Conservation (phyloP, 2,888 invertebrate species). For the Archaeoteleia sp. region DNA sequence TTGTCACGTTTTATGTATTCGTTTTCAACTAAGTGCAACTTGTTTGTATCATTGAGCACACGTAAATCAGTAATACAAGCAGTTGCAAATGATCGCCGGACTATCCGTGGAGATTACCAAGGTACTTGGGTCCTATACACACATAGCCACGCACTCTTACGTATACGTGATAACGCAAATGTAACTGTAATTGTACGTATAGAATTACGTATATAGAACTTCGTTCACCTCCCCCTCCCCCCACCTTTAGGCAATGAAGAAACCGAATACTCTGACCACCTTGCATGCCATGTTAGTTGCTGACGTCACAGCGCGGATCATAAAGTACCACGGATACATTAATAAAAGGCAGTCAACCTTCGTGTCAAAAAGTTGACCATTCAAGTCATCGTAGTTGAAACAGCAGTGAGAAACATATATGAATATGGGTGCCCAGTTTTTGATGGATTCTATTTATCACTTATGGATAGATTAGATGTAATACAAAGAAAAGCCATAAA, state of each 20-base stretch:
- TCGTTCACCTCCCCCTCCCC: slow-evolving; percentile 18
- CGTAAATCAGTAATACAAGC: slow-evolving; percentile 64
- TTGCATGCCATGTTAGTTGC: slow-evolving; percentile 58
- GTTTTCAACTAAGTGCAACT: slow-evolving; percentile 51
- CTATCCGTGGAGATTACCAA: slow-evolving; percentile 56
- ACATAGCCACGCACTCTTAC: slow-evolving; percentile 41
- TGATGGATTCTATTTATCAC: too few relatives aligned
- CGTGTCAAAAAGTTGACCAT: too few relatives aligned
- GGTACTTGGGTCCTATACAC: slow-evolving; percentile 45
- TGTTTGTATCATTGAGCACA: slow-evolving; percentile 57
- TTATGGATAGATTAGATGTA: too few relatives aligned
- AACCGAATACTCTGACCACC: slow-evolving; percentile 62
- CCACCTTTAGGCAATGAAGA: slow-evolving; percentile 50
- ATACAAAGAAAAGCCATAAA: too few relatives aligned
- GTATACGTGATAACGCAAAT: slow-evolving; percentile 47
- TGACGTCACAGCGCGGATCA: slow-evolving; percentile 56
- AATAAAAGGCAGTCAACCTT: slow-evolving; percentile 37
- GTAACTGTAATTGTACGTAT: slow-evolving; percentile 51
- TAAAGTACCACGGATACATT: slow-evolving; percentile 50
- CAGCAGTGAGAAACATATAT: too few relatives aligned
- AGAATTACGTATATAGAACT: slow-evolving; percentile 49
- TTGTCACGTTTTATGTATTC: slow-evolving; percentile 32
- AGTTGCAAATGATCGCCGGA: slow-evolving; percentile 62
- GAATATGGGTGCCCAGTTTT: too few relatives aligned
- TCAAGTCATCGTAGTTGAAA: too few relatives aligned